Evolutionary conservation across 2,797 vertebrate species (phyloP), one percentile per base, ranked within the genome.

Genomic region (Discoglossus pictus): DNA sequence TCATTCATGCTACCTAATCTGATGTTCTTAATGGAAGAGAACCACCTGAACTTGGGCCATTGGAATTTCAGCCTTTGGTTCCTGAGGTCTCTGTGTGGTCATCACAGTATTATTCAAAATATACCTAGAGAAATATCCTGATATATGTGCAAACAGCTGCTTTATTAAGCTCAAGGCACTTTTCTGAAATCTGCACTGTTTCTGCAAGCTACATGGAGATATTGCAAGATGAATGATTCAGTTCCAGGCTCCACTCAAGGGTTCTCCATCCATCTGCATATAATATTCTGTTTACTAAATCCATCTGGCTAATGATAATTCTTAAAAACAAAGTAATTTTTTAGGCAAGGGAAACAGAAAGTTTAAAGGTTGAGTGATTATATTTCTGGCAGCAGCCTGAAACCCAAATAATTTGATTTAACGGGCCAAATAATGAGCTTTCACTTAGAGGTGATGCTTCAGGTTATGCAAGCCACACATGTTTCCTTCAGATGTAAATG

Each of bases 301-400:
- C 20, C 46, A 25, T 48, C 46, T 48, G 23, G 24, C 46, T 48
- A 48, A 48, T 48, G 20, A 15, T 23, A 48, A 48, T 25, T 24
- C 21, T 15, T 31, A 31, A 4, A 31, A 4, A n/a, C n/a, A n/a
- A 31, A 31, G 27, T 31, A 31, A 31, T 31, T 31, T 51, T 51
- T 51, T 15, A 27, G 25, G 48, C 13, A 27, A 27, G 13, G 25
- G 25, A 34, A 31, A 51, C 12, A 16, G 4, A 31, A 31, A 31
- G 27, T 31, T 31, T 4, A 31, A 31, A 31, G 27, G 4, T 8
- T 48, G 46, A 48, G 46, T 48, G n/a, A n/a, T n/a, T n/a, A n/a
- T 48, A 48, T 25, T 24, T 48, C 24, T 48, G 46, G 25, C 46
- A 48, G 25, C 25, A 48, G 46, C 46, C 46, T 15, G 23, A n/a